Evolutionary conservation across 2,797 vertebrate genomes (phyloP).

Genomic region (Eulemur mongoz): DNA sequence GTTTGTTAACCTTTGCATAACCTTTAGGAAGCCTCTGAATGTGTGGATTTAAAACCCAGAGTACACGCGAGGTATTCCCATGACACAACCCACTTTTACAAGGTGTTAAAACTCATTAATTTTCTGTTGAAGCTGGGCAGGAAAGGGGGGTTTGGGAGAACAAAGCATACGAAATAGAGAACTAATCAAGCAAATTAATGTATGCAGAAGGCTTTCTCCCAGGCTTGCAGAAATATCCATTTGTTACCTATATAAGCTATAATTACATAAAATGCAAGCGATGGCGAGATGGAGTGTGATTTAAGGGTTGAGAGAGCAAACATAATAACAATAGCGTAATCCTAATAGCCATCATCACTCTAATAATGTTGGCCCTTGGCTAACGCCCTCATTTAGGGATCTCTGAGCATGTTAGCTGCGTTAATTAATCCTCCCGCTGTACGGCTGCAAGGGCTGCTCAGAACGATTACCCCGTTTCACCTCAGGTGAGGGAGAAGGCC

Average conservation of each 20-base stretch:
- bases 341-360: conserved; percentile 74
- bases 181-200: conserved; percentile 81
- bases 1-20: conserved; percentile 80
- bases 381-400: conserved; percentile 47
- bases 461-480: neutral
- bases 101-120: conserved; percentile 63
- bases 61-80: conserved; percentile 26
- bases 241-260: conserved; percentile 81
- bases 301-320: conserved; percentile 80
- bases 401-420: conserved; percentile 39
- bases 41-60: conserved; percentile 66
- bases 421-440: conserved; percentile 55
- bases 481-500: neutral
- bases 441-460: neutral
- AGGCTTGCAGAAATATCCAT: conserved; percentile 72
- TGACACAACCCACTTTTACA: conserved; percentile 22
- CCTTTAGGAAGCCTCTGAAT: conserved; percentile 75
- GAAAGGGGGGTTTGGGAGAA: conserved; percentile 48
- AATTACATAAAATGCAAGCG: conserved; percentile 77
- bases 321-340: conserved; percentile 72
- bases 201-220: conserved; percentile 73
- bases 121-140: conserved; percentile 55
- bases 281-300: conserved; percentile 71
- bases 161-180: conserved; percentile 70
- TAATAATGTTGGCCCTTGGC: conserved; percentile 68